phyloP scores from a whole-genome alignment of 2,888 invertebrate species.

The Rhodophaea formosa region DNA sequence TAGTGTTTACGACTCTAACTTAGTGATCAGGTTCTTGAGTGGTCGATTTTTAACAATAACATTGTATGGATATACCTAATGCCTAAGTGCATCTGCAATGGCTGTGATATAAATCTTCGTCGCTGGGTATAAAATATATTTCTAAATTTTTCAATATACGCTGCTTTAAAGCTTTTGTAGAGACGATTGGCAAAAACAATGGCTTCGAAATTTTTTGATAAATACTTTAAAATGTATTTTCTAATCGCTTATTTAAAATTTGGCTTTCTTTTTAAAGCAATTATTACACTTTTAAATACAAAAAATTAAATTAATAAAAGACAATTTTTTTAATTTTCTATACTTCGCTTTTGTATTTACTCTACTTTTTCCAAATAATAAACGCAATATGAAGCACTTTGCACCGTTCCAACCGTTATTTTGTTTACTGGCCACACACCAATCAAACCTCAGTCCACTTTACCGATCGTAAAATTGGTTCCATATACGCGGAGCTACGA shows the following conservation, averaged over 20 bases:
- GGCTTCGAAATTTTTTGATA: conserved; percentile 31
- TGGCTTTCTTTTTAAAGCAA: background rate
- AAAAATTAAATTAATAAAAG: background rate
- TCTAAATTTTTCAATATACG: conserved; percentile 33
- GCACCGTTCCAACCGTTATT: conserved; percentile 6
- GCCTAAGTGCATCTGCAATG: conserved; percentile 69
- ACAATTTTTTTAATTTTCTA: background rate
- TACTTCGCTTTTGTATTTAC: background rate
- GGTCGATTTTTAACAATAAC: conserved; percentile 44
- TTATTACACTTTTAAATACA: background rate
- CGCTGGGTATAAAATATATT: conserved; percentile 62
- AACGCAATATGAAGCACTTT: conserved; percentile 9
- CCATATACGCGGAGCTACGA: conserved; percentile 39
- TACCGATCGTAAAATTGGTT: conserved; percentile 47
- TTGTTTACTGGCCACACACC: conserved; percentile 25
- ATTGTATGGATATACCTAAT: conserved; percentile 66
- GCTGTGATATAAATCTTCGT: conserved; percentile 70
- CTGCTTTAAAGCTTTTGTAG: conserved; percentile 48
- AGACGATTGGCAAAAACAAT: conserved; percentile 39
- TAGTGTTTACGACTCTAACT: conserved; percentile 38
- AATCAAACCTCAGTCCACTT: conserved; percentile 46
- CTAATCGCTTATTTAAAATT: conserved; percentile 2
- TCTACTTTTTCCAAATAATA: background rate
- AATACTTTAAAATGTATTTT: conserved; percentile 8
- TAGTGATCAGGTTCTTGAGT: conserved; percentile 40